Conservation (phyloP, 2,113 vertebrate species). For the Ranitomeya variabilis region DNA sequence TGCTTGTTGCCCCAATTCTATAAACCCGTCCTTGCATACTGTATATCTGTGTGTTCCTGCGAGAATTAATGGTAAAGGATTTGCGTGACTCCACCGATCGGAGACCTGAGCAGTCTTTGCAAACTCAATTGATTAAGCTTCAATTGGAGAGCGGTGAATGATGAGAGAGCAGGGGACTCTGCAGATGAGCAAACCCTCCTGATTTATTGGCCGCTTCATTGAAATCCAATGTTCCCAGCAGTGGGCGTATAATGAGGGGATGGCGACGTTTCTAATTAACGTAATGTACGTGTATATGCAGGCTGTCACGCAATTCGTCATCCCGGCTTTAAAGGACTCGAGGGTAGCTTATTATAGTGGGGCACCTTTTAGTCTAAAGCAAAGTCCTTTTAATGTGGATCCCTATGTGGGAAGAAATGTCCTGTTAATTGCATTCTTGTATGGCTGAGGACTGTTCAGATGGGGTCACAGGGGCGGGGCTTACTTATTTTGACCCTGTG, state of each 20-base stretch:
- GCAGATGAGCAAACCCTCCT: not conserved
- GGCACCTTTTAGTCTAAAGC: too few species aligned
- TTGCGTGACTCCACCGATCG: not conserved
- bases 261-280: not conserved
- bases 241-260: not conserved
- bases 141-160: not conserved
- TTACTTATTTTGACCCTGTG: not conserved
- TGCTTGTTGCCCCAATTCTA: not conserved
- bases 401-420: not conserved
- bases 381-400: too few species aligned
- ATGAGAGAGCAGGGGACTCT: not conserved
- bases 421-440: not conserved
- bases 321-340: too few species aligned
- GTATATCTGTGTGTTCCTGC: not conserved
- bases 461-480: not conserved
- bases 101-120: not conserved
- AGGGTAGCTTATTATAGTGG: too few species aligned
- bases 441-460: too few species aligned
- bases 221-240: constrained; percentile 15
- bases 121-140: constrained; percentile 8
- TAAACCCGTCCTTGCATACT: not conserved
- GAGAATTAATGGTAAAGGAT: not conserved
- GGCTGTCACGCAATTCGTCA: not conserved
- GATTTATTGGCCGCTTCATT: constrained; percentile 3
- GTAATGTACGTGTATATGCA: not conserved